phyloP scores from a whole-genome alignment of 2,113 vertebrate genomes.

The Plotosus lineatus region DNA sequence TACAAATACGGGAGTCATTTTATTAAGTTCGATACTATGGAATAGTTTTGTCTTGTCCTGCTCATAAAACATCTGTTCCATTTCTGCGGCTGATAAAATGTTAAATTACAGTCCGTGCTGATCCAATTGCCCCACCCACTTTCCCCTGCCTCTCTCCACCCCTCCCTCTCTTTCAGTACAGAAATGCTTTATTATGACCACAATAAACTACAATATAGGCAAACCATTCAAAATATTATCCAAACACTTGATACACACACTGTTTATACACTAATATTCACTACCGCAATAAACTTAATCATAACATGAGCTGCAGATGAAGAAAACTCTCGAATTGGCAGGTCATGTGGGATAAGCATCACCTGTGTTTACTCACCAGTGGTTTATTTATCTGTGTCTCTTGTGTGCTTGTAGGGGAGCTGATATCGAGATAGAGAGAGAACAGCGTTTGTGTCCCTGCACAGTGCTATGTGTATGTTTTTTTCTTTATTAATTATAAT shows the following conservation, averaged over 20 bases:
- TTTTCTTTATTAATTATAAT: no score
- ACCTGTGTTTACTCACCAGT: no score
- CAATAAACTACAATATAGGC: neutral
- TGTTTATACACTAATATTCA: neutral
- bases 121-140: no score
- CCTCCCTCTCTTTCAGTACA: neutral
- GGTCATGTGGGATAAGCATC: no score
- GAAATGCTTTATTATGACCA: neutral
- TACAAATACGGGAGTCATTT: neutral
- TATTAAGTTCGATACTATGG: conserved; percentile 14
- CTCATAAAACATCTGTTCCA: conserved; percentile 7
- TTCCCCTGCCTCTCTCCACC: neutral
- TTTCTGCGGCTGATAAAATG: conserved; percentile 2
- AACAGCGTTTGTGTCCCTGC: no score
- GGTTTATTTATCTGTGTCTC: no score
- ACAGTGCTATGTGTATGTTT: no score
- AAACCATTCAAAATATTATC: neutral
- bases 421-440: no score
- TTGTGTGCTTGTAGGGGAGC: no score
- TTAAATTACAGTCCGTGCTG: neutral
- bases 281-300: neutral
- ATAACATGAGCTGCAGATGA: no score
- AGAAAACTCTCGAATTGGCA: no score
- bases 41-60: neutral
- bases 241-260: neutral